phyloP scores from a whole-genome alignment of 2,113 vertebrate species.

The Lophura nycthemera region DNA sequence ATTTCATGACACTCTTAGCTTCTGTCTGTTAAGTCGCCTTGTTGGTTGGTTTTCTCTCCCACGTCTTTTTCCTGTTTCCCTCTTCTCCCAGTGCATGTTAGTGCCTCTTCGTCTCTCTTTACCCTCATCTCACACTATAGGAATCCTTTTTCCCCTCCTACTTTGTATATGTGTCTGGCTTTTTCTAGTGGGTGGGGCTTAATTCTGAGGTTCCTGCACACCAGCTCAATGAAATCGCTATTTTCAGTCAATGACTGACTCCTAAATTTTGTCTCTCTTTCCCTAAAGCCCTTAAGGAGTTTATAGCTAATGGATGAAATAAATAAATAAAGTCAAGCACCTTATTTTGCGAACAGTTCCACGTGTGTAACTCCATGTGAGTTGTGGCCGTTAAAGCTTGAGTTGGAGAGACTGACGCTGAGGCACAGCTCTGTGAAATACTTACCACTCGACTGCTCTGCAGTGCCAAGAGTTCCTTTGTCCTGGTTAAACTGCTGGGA shows the following conservation, averaged over 20 bases:
- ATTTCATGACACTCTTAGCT: neutral
- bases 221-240: neutral
- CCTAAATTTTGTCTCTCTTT: neutral
- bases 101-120: neutral
- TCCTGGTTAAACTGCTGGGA: neutral
- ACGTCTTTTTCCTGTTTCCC: neutral
- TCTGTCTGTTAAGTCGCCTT: neutral
- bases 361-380: neutral
- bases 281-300: neutral
- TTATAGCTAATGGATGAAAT: neutral
- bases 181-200: neutral
- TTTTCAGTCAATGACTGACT: neutral
- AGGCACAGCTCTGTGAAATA: neutral
- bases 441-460: neutral
- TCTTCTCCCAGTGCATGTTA: neutral
- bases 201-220: neutral
- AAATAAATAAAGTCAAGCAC: neutral
- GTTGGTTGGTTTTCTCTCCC: neutral
- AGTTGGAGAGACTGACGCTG: accelerated
- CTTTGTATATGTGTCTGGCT: neutral
- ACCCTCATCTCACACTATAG: neutral
- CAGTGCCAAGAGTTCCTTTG: neutral
- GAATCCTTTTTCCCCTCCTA: neutral
- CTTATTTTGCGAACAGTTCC: neutral
- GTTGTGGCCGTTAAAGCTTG: neutral